phyloP scores from a whole-genome alignment of 2,113 vertebrate species.

The Oncorhynchus nerka region DNA sequence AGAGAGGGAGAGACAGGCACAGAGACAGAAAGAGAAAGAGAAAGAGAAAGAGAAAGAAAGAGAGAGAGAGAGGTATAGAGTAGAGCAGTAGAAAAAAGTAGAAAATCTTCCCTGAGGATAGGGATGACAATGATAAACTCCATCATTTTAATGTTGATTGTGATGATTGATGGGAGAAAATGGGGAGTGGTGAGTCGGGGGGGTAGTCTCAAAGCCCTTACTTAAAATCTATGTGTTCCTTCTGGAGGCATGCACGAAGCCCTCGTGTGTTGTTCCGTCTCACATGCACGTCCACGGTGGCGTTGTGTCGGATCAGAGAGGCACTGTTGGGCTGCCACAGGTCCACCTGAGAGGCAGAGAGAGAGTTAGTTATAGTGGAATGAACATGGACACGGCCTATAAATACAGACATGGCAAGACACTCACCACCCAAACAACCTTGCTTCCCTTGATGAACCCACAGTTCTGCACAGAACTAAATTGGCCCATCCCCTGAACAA shows the following conservation, averaged over 20 bases:
- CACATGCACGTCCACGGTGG: conserved; percentile 79
- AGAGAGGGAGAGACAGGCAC: not conserved
- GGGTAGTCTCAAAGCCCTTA: conserved; percentile 67
- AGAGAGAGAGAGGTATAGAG: not conserved
- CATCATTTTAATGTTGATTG: conserved; percentile 23
- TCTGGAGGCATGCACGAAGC: conserved; percentile 76
- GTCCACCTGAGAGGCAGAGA: conserved; percentile 81
- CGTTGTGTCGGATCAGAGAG: conserved; percentile 73
- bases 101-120: conserved; percentile 37
- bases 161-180: conserved; percentile 51
- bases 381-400: too few species aligned
- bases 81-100: not conserved
- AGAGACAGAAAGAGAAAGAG: too few species aligned
- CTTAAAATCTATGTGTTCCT: conserved; percentile 79
- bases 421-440: too few species aligned
- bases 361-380: too few species aligned
- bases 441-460: too few species aligned
- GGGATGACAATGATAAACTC: conserved; percentile 61
- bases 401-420: too few species aligned
- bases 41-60: conserved; percentile 2
- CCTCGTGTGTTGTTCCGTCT: conserved; percentile 65
- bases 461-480: too few species aligned
- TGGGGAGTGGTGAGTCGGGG: not conserved
- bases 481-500: too few species aligned
- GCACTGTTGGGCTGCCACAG: conserved; percentile 92